Conservation (phyloP, 2,888 invertebrate genomes). For the Galeruca laticollis region DNA sequence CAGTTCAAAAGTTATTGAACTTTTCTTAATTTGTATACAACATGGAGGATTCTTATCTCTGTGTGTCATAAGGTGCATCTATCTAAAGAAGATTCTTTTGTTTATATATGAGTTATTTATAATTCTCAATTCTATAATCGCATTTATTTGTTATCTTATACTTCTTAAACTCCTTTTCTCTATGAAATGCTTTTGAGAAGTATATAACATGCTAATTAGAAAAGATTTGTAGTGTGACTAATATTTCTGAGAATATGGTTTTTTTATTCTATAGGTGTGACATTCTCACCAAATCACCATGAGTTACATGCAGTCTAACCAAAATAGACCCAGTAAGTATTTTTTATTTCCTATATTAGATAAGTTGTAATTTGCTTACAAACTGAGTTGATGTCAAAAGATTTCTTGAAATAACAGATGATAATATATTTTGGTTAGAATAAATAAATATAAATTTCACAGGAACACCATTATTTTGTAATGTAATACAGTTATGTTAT, state of each 20-base stretch:
- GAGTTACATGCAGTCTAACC: conserved; percentile 86
- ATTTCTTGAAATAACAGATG: too few species aligned
- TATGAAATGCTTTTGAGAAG: conserved; percentile 6
- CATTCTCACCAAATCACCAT: conserved; percentile 71
- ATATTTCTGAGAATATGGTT: conserved; percentile 44
- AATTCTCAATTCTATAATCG: conserved; percentile 3
- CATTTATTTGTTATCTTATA: not conserved
- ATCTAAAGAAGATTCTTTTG: conserved; percentile 26
- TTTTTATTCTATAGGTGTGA: conserved; percentile 58
- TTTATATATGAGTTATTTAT: conserved; percentile 35
- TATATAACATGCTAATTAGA: conserved; percentile 38
- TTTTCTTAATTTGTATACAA: conserved; percentile 54
- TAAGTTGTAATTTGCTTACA: conserved; percentile 26
- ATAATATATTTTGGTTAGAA: too few species aligned
- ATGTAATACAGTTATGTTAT: too few species aligned
- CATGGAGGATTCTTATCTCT: conserved; percentile 62
- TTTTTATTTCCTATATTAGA: conserved; percentile 22
- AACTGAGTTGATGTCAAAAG: too few species aligned
- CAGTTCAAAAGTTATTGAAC: conserved; percentile 56
- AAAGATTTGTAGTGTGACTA: conserved; percentile 38
- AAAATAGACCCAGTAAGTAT: conserved; percentile 87
- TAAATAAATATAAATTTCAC: too few species aligned
- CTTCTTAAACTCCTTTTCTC: not conserved
- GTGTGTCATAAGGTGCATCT: conserved; percentile 54
- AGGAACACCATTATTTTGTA: too few species aligned